Conservation (phyloP, 2,797 vertebrate genomes). For the Myiothlypis chrysogaster region DNA sequence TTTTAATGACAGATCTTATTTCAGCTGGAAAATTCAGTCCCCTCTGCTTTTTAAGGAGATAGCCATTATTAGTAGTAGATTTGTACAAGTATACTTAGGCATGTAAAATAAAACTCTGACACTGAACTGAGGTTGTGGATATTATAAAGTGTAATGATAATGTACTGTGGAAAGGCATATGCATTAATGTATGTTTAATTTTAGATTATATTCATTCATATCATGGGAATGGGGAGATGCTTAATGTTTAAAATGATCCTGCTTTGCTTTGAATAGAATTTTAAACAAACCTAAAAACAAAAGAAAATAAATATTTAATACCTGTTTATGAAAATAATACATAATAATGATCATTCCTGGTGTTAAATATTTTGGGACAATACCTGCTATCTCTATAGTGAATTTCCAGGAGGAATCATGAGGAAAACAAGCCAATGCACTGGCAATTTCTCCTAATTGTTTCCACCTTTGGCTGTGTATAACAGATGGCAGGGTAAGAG, state of each 20-base stretch:
- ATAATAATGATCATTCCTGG: background rate
- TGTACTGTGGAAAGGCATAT: background rate
- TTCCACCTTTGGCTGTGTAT: background rate
- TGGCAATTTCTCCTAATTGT: background rate
- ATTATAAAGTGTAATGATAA: background rate
- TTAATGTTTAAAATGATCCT: background rate
- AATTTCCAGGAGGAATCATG: background rate
- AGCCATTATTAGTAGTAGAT: background rate
- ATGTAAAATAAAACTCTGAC: background rate
- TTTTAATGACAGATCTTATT: background rate
- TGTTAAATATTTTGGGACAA: background rate
- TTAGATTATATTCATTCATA: background rate
- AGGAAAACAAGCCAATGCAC: background rate
- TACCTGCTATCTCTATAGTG: background rate
- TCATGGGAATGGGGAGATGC: background rate
- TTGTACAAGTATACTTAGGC: background rate
- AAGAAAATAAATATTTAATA: background rate
- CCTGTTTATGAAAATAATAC: background rate
- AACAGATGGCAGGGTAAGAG: background rate
- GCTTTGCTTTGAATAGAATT: background rate
- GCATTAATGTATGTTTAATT: background rate
- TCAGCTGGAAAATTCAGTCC: background rate
- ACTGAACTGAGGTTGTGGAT: background rate
- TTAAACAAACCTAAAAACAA: background rate
- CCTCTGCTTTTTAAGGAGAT: background rate